These are phyloP conservation scores for Tapera naevia DNA, from an alignment of 2,797 vertebrate genomes.

Conservation along the genomic window DNA sequence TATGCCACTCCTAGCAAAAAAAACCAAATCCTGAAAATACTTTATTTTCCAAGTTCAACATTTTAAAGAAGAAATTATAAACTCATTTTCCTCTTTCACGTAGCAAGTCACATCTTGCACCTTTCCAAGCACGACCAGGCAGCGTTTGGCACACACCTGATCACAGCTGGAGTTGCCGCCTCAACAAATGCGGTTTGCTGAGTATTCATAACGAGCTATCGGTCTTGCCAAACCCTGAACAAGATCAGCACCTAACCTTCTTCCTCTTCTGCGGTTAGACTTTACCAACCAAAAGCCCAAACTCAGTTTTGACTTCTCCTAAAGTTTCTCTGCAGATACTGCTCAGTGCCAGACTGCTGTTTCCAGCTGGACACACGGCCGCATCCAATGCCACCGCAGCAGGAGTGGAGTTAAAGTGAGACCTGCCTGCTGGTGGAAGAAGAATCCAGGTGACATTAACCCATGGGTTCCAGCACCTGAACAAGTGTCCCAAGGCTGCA, in stretches of 20 bases:
- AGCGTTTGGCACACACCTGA: neutral
- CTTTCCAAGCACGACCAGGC: neutral
- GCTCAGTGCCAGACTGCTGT: neutral
- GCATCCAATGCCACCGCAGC: accelerated
- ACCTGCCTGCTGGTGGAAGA: neutral
- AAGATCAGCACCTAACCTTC: neutral
- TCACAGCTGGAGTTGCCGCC: neutral
- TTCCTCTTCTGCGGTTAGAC: neutral
- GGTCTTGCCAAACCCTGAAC: neutral
- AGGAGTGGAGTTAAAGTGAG: neutral
- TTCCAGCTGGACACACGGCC: neutral
- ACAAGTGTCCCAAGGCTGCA: neutral
- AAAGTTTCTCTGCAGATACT: neutral
- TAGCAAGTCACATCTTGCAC: neutral
- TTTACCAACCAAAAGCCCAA: neutral
- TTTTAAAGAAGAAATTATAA: neutral
- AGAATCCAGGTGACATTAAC: neutral
- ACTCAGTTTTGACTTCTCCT: neutral
- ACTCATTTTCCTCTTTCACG: neutral
- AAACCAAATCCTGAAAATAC: neutral
- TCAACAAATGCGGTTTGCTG: neutral
- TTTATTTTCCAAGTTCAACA: neutral
- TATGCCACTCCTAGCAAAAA: neutral
- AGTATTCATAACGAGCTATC: neutral
- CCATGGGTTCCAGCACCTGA: accelerated